Conservation (phyloP, 2,888 invertebrate genomes). For the Escarpia spicata region DNA sequence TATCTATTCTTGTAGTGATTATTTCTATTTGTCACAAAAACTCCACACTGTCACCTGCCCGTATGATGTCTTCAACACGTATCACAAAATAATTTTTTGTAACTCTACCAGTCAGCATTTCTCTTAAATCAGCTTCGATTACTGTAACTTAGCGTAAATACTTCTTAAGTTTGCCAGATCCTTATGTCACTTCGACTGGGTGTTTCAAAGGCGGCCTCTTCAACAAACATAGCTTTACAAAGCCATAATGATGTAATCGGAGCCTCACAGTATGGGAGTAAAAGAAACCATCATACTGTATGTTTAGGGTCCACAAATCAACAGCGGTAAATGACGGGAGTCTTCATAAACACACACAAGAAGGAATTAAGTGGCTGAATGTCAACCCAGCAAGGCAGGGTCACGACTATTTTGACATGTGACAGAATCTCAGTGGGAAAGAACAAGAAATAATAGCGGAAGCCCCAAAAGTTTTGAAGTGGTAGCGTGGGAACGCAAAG, state of each 20-base stretch:
- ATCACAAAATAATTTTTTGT: background rate
- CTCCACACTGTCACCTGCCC: background rate
- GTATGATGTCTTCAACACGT: background rate
- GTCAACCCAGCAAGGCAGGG: background rate
- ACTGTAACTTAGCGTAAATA: background rate
- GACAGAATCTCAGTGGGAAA: background rate
- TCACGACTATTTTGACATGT: conserved; percentile 5
- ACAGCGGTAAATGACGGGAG: background rate
- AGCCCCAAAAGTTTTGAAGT: background rate
- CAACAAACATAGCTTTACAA: background rate
- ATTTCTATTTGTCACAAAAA: background rate
- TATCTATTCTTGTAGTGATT: too few relatives aligned
- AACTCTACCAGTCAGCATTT: background rate
- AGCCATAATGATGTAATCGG: background rate
- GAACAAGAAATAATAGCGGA: background rate
- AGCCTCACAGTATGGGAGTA: background rate
- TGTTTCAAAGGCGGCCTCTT: background rate
- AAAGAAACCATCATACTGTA: background rate
- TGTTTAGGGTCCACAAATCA: background rate
- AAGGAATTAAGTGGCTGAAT: background rate
- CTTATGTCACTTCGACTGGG: background rate
- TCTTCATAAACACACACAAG: conserved; percentile 3
- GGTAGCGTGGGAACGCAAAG: background rate
- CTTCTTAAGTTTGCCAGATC: background rate
- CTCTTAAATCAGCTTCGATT: background rate